A percentile compares a stretch with the other conserved stretches of the same genome.
Conservation (phyloP, 1,140 invertebrate genomes). For the Riptortus pedestris region DNA sequence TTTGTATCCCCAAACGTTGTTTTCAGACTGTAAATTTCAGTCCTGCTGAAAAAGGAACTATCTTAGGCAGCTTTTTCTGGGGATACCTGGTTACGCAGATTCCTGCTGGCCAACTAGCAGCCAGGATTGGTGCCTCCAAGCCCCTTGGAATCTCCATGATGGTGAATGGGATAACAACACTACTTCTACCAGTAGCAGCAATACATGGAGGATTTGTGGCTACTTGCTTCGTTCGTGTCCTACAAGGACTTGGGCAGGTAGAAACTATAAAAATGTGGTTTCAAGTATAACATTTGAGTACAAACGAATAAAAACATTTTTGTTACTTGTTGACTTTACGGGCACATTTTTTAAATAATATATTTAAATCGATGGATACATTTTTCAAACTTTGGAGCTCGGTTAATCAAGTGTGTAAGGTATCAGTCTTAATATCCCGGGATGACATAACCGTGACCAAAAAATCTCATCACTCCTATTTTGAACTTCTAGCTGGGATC, state of each 20-base stretch:
- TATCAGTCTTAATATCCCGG: too few species aligned
- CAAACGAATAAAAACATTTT: too few species aligned
- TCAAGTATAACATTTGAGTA: too few species aligned
- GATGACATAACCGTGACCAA: too few species aligned
- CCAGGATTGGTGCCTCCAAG: constrained; percentile 49
- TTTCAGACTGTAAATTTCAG: constrained; percentile 67
- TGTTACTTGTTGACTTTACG: too few species aligned
- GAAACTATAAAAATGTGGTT: neutral
- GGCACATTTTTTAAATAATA: too few species aligned
- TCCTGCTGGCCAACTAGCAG: constrained; percentile 54
- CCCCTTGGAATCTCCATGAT: constrained; percentile 44
- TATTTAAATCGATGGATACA: too few species aligned
- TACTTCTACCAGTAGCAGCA: constrained; percentile 35
- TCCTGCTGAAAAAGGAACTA: constrained; percentile 63
- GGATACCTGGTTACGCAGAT: constrained; percentile 51
- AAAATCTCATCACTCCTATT: too few species aligned
- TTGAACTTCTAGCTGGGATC: too few species aligned
- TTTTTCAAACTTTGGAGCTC: too few species aligned
- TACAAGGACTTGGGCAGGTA: constrained; percentile 3
- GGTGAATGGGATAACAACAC: constrained; percentile 40
- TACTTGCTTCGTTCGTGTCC: neutral
- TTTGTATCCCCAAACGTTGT: too few species aligned
- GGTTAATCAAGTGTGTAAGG: too few species aligned
- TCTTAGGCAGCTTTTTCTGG: constrained; percentile 76
- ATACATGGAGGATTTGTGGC: neutral